Percentiles rank a stretch among this genome's conserved stretches.
Evolutionary conservation across 2,797 vertebrate genomes (phyloP).

Genomic region (Pseudochaenichthys georgianus): DNA sequence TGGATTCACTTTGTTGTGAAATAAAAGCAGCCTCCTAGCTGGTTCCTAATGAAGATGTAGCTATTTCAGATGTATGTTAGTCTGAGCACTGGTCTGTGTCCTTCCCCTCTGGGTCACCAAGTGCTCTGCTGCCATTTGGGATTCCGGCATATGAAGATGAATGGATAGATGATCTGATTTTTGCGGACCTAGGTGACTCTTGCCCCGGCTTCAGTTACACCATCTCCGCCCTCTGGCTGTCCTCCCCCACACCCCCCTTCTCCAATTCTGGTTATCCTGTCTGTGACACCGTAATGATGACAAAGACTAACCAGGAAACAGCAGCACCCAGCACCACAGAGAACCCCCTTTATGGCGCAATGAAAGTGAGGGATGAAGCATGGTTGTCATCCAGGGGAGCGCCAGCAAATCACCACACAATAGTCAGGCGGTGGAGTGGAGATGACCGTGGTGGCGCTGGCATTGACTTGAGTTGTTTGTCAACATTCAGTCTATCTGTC

Average conservation of each 20-base stretch:
- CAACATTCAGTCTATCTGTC: conserved; percentile 82
- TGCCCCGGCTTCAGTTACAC: conserved; percentile 56
- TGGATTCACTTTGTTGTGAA: conserved; percentile 27
- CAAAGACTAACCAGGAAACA: conserved; percentile 81
- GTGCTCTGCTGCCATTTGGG: conserved; percentile 67
- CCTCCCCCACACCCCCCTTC: conserved; percentile 34
- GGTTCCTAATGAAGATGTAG: conserved; percentile 48
- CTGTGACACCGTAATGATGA: conserved; percentile 83
- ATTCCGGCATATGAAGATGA: conserved; percentile 78
- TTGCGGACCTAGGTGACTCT: conserved; percentile 64
- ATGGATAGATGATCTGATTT: conserved; percentile 80
- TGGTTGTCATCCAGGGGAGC: conserved; percentile 66
- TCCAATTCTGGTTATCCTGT: conserved; percentile 72
- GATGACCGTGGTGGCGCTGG: conserved; percentile 52
- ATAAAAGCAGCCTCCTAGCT: conserved; percentile 41
- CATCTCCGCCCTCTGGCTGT: conserved; percentile 42
- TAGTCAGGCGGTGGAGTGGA: conserved; percentile 54
- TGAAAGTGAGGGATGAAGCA: conserved; percentile 85
- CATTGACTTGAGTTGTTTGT: conserved; percentile 80
- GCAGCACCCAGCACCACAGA: conserved; percentile 71
- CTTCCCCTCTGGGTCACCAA: conserved; percentile 53
- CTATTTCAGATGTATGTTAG: conserved; percentile 30
- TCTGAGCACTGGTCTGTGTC: conserved; percentile 39
- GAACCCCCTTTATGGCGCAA: conserved; percentile 78
- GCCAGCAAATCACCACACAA: conserved; percentile 76